Percentiles rank a stretch among this genome's conserved stretches.
phyloP scores from a whole-genome alignment of 2,113 vertebrate genomes.

The Bubo scandiacus region DNA sequence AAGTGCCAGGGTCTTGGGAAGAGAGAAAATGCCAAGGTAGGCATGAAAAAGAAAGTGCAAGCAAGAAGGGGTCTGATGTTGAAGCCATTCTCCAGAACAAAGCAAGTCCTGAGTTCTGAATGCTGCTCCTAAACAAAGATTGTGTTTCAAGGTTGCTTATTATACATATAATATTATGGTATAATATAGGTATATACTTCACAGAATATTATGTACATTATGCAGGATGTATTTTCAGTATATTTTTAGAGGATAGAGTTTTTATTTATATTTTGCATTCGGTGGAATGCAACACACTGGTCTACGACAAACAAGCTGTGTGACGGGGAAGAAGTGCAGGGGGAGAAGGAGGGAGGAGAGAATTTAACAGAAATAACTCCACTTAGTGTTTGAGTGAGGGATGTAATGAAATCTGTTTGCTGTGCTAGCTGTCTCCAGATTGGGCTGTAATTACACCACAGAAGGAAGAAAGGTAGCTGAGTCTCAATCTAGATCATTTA shows the following conservation, averaged over 20 bases:
- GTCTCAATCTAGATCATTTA: slow-evolving; percentile 79
- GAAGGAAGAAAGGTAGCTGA: slow-evolving; percentile 81
- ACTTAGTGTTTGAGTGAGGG: slow-evolving; percentile 73
- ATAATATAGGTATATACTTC: background rate
- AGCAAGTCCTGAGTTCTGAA: background rate
- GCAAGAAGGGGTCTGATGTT: background rate
- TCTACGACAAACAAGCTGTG: slow-evolving; percentile 47
- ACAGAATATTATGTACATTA: background rate
- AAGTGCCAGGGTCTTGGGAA: background rate
- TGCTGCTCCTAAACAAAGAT: background rate
- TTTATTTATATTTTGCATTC: slow-evolving; percentile 49
- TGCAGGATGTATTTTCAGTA: background rate
- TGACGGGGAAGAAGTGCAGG: background rate
- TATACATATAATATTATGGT: background rate
- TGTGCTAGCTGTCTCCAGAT: slow-evolving; percentile 85
- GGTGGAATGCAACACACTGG: slow-evolving; percentile 11
- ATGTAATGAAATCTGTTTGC: slow-evolving; percentile 87
- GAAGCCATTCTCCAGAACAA: background rate
- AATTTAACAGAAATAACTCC: slow-evolving; percentile 77
- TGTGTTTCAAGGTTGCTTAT: background rate
- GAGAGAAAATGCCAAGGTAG: background rate
- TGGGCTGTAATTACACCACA: slow-evolving; percentile 89
- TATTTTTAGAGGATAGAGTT: background rate
- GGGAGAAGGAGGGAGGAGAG: slow-evolving; percentile 13
- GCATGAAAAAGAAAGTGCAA: background rate